phyloP scores from a whole-genome alignment of 2,797 vertebrate species.

The Morus bassanus region DNA sequence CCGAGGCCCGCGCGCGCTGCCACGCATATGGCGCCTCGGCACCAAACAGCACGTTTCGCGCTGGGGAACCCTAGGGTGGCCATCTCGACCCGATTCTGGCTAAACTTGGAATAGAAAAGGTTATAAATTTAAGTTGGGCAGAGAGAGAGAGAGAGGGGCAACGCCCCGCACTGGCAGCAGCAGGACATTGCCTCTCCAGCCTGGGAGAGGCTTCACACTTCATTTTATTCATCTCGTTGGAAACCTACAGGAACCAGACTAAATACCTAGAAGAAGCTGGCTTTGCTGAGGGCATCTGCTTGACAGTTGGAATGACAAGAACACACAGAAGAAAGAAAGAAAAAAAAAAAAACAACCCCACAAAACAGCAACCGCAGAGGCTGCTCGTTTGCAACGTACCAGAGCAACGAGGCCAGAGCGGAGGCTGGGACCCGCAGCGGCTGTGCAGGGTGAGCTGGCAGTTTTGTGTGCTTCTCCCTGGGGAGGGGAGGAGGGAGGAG shows the following conservation, averaged over 20 bases:
- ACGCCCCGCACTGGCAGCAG: neutral
- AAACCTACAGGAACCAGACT: neutral
- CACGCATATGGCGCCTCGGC: rapidly evolving
- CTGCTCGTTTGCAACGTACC: rapidly evolving
- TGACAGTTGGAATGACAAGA: neutral
- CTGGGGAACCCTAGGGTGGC: neutral
- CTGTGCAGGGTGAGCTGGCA: neutral
- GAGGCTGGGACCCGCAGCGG: neutral
- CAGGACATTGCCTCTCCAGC: neutral
- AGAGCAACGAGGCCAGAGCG: too few relatives aligned
- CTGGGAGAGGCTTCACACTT: neutral
- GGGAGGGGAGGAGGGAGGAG: neutral
- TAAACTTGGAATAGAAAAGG: neutral
- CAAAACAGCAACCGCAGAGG: neutral
- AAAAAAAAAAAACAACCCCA: too few relatives aligned
- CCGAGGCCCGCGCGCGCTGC: neutral
- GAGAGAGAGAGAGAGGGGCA: too few relatives aligned
- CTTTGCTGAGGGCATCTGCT: neutral
- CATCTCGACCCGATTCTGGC: neutral
- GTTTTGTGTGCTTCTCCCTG: neutral
- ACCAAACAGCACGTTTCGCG: too few relatives aligned
- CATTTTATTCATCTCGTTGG: neutral
- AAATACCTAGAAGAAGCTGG: neutral
- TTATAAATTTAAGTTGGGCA: too few relatives aligned
- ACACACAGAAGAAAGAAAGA: neutral